Conservation (phyloP, 2,888 invertebrate genomes). For the Polylopha cassiicola region DNA sequence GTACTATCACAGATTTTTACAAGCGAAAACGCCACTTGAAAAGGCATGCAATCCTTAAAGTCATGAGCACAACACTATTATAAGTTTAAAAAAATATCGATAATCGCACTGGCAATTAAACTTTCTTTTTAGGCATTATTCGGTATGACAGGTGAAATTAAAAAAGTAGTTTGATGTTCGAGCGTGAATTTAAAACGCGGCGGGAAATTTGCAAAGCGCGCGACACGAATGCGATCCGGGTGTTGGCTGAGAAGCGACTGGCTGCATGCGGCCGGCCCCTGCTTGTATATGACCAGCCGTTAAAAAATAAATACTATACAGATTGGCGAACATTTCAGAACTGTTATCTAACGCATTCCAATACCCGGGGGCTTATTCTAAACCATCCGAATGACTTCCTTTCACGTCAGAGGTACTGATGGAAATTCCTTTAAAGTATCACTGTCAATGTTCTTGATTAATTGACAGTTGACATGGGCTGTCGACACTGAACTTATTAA, state of each 20-base stretch:
- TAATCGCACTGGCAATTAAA: constrained; percentile 31
- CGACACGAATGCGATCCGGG: constrained; percentile 53
- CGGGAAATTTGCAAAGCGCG: constrained; percentile 57
- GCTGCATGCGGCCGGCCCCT: constrained; percentile 54
- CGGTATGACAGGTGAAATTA: constrained; percentile 27
- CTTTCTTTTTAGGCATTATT: constrained; percentile 74
- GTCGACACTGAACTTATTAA: no score
- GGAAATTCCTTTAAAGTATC: constrained; percentile 18
- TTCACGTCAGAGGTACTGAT: constrained; percentile 18
- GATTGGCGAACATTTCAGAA: constrained; percentile 54
- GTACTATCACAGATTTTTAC: constrained; percentile 65
- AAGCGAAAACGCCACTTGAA: constrained; percentile 43
- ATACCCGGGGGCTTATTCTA: constrained; percentile 22
- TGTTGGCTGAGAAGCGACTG: constrained; percentile 68
- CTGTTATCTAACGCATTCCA: constrained; percentile 55
- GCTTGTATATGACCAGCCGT: constrained; percentile 69
- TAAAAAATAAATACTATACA: constrained; percentile 67
- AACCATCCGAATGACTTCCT: constrained; percentile 26
- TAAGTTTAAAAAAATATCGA: constrained; percentile 26
- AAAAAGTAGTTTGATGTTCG: constrained; percentile 37
- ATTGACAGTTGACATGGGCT: no score
- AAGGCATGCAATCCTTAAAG: constrained; percentile 47
- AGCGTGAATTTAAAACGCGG: constrained; percentile 47
- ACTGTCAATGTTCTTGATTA: no score
- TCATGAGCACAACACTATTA: constrained; percentile 49